Evolutionary conservation across 2,888 invertebrate genomes (phyloP), one percentile per base, ranked within the genome.

Genomic region (Poecilus cupreus): DNA sequence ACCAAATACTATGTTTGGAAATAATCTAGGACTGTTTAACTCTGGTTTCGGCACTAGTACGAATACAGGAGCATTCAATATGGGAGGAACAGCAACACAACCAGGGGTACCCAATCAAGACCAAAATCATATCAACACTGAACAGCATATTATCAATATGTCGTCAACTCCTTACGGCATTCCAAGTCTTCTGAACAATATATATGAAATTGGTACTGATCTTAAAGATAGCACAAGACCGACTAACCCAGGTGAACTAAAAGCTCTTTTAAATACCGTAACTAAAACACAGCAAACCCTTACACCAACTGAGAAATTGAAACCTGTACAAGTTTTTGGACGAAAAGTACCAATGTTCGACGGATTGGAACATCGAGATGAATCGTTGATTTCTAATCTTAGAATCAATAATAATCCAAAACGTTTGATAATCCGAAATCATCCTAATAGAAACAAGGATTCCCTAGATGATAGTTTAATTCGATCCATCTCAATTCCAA

Each of bases 161-260:
- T 94, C 95, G 0, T 93, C 95, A 0, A 92, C 95, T 0, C 97
- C 97, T 0, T 98, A 96, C 86, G 97, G 97, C 0, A 96, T 97
- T 87, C 95, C 95, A 39, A 95, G 96, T 0, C 92, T 98, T 0
- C 94, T 96, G 88, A 95, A 95, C 85, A 95, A 96, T 39, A 70
- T 74, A 6, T 10, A 20, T 24, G 80, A 80, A 43, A 51, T 74
- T 13, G 39, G 72, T n/a, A 39, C 5, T 39, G 57, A 80, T 22
- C 20, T 70, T 11, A 74, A 80, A 26, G 81, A 81, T 16, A 51
- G 60, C 11, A 74, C 76, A 3, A 80, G 83, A 20, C 85, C 88
- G 0, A 88, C 88, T 0, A 87, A 88, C 83, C 88, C 88, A 2
- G 85, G 85, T 78, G 88, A 88, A 82, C 79, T 88, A 13, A 87